Percentiles rank a stretch among this genome's conserved stretches.
phyloP scores from a whole-genome alignment of 2,888 invertebrate genomes.

The Drosophila bunnanda region DNA sequence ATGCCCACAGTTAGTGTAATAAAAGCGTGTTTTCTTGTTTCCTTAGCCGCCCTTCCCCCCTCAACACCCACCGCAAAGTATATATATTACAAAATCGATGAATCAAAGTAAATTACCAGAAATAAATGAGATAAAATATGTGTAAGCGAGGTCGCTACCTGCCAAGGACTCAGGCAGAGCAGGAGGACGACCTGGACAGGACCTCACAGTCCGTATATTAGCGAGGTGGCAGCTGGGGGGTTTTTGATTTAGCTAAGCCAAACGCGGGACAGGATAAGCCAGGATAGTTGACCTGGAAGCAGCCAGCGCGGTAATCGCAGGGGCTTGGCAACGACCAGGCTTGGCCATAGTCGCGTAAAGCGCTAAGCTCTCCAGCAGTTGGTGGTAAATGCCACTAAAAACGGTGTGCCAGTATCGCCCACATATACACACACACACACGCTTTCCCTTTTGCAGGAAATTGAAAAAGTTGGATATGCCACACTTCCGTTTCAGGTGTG shows the following conservation, averaged over 20 bases:
- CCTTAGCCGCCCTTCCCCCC: conserved; percentile 8
- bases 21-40: conserved; percentile 34
- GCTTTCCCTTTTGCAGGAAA: conserved; percentile 58
- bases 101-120: conserved; percentile 81
- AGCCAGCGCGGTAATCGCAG: conserved; percentile 4
- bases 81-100: conserved; percentile 77
- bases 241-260: conserved; percentile 53
- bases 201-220: conserved; percentile 30
- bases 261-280: conserved; percentile 42
- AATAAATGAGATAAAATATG: conserved; percentile 78
- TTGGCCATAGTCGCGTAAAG: conserved; percentile 9
- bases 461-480: conserved; percentile 74
- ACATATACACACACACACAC: conserved; percentile 32
- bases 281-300: conserved; percentile 47
- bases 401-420: conserved; percentile 23
- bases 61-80: conserved; percentile 43
- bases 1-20: conserved; percentile 39
- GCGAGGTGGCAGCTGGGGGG: conserved; percentile 12
- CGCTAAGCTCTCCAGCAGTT: conserved; percentile 30
- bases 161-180: background rate
- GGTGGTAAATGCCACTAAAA: conserved; percentile 50
- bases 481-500: conserved; percentile 68
- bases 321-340: conserved; percentile 29
- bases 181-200: conserved; percentile 8
- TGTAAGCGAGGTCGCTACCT: conserved; percentile 50